Base-by-base conservation (phyloP, 2,797 vertebrate species). In the Peromyscus nudipes region DNA sequence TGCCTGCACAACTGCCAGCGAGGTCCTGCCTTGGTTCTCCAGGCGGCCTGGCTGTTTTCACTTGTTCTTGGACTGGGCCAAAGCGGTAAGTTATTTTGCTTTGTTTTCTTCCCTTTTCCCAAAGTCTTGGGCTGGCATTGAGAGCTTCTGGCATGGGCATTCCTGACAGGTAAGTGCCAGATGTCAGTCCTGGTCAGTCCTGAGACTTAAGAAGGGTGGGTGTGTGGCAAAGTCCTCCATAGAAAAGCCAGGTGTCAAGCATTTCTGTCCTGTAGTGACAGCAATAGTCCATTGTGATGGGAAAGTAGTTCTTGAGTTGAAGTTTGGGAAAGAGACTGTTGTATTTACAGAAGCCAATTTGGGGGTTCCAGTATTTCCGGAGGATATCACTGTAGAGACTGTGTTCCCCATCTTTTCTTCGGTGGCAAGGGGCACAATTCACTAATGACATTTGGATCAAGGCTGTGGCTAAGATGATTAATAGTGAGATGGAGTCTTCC, bases 1-100 rank as follows among this genome's bases (percentile, higher is more conserved):
- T 98, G 98, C 77, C 95, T 98, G 98, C 98, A 98, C 75, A 98
- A 94, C 96, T 97, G 97, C 98, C 98, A 97, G 92, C 98, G 98
- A 89, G 97, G 98, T 95, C 98, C 98, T 88, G 98, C 96, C 90
- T 67, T 97, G 31, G 84, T 98, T 57, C 97, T 99, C 46, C 96
- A 97, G 97, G 97, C 97, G n/a, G 97, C 98, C 95, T 97, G 99
- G 93, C 85, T 98, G 91, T 97, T 99, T 94, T 98, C 98, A 76
- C 98, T 98, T 69, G 97, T 98, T 95, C 97, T 98, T 83, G 99
- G 98, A 98, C 97, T 98, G 93, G 97, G 98, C 97, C 98, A 98
- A 95, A 98, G 97, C 98, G 97, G 99, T 99, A 98, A 99, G 99
- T 99, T 80, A 73, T 93, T 94, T 94, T 95, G 62, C 46, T 93